Conservation (phyloP, 2,113 vertebrate species). For the Triplophysa rosa region DNA sequence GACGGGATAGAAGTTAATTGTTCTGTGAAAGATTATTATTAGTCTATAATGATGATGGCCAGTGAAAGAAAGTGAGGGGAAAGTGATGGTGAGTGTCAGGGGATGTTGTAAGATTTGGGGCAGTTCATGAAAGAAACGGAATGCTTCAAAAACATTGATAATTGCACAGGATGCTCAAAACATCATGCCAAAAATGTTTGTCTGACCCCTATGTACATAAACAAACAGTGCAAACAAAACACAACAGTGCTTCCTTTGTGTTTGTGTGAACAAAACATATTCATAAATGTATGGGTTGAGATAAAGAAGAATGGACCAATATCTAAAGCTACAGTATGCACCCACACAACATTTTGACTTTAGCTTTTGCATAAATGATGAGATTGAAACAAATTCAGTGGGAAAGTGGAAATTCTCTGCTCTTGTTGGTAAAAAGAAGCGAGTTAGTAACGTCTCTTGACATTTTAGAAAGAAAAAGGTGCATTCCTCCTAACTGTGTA, state of each 20-base stretch:
- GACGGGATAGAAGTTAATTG: slow-evolving; percentile 33
- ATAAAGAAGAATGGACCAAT: neutral
- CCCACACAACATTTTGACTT: neutral
- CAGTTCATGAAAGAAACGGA: neutral
- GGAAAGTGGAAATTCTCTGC: slow-evolving; percentile 32
- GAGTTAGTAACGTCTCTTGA: slow-evolving; percentile 43
- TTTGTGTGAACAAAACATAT: neutral
- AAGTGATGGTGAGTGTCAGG: neutral
- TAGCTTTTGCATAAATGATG: slow-evolving; percentile 25
- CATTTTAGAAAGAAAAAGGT: slow-evolving; percentile 48
- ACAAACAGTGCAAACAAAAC: neutral
- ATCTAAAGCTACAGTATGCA: slow-evolving; percentile 1
- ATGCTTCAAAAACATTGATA: too few species aligned
- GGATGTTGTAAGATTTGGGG: neutral
- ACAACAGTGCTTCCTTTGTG: neutral
- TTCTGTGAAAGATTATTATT: slow-evolving; percentile 9
- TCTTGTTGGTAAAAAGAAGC: slow-evolving; percentile 1
- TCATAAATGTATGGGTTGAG: neutral
- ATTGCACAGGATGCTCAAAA: too few species aligned
- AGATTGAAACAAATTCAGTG: slow-evolving; percentile 37
- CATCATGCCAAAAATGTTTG: too few species aligned
- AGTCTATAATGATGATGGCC: slow-evolving; percentile 27
- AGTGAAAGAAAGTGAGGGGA: too few species aligned
- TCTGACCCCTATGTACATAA: too few species aligned
- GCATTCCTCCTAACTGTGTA: slow-evolving; percentile 12